phyloP scores from a whole-genome alignment of 2,888 invertebrate species.

The Pelosia muscerda region DNA sequence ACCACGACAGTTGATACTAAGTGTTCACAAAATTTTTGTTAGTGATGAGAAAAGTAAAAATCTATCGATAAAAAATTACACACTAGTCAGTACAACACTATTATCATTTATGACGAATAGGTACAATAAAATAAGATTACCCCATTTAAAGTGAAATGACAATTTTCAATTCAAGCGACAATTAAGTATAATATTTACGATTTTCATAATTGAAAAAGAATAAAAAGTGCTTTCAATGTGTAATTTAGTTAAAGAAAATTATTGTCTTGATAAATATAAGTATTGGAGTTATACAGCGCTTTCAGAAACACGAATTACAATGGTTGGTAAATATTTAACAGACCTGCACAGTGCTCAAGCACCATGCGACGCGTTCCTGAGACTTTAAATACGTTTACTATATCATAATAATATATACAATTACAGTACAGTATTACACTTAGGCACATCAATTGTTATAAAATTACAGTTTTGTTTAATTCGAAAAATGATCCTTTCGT shows the following conservation, averaged over 20 bases:
- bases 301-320: conserved; percentile 58
- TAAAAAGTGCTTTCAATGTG: conserved; percentile 35
- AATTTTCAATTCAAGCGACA: conserved; percentile 46
- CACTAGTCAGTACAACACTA: conserved; percentile 73
- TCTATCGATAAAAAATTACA: conserved; percentile 67
- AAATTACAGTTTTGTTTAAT: conserved; percentile 83
- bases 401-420: conserved; percentile 66
- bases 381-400: conserved; percentile 70
- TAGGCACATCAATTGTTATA: conserved; percentile 88
- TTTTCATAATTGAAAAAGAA: conserved; percentile 33
- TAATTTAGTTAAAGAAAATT: conserved; percentile 41
- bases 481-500: conserved; percentile 80
- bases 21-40: conserved; percentile 53
- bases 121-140: conserved; percentile 36
- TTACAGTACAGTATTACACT: conserved; percentile 84
- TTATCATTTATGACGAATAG: conserved; percentile 56
- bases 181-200: conserved; percentile 36
- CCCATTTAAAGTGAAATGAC: conserved; percentile 41
- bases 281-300: conserved; percentile 56
- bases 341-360: conserved; percentile 33
- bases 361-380: conserved; percentile 57
- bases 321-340: conserved; percentile 44
- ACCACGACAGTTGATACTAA: conserved; percentile 52
- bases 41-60: conserved; percentile 57
- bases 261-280: conserved; percentile 66